A percentile compares a stretch with the other conserved stretches of the same genome.
phyloP scores from a whole-genome alignment of 35 echinoderm and acorn worm species.

The Apostichopus japonicus region DNA sequence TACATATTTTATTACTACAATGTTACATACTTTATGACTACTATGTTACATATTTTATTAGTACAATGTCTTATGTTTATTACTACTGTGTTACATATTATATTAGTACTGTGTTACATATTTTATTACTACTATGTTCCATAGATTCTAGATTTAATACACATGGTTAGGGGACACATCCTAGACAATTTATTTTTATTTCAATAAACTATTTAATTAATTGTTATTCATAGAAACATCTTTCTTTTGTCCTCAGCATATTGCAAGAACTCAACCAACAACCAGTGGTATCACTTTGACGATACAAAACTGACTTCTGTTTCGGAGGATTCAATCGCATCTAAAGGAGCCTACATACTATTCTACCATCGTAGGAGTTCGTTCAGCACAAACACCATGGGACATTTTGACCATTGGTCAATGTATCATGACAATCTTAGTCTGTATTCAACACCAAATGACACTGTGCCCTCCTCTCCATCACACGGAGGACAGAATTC shows the following conservation, averaged over 20 bases:
- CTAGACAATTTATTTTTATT: neutral
- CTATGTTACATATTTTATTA: too few relatives aligned
- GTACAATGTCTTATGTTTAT: too few relatives aligned
- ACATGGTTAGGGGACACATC: too few relatives aligned
- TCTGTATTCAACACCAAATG: neutral
- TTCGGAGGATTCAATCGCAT: constrained; percentile 69
- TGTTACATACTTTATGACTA: too few relatives aligned
- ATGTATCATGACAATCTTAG: constrained; percentile 1
- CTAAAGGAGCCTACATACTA: constrained; percentile 74
- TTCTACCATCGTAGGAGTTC: constrained; percentile 77
- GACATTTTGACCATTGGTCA: constrained; percentile 3
- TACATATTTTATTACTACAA: too few relatives aligned
- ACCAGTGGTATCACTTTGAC: constrained; percentile 95
- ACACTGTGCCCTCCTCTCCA: neutral
- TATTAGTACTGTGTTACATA: too few relatives aligned
- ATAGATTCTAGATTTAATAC: too few relatives aligned
- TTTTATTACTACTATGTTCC: too few relatives aligned
- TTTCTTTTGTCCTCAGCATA: constrained; percentile 59
- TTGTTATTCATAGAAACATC: neutral
- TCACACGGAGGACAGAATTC: neutral
- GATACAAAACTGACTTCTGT: constrained; percentile 77
- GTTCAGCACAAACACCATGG: neutral
- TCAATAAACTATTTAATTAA: neutral
- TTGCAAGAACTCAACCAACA: constrained; percentile 91
- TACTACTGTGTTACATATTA: too few relatives aligned